Base-by-base conservation (phyloP, 2,888 invertebrate species). In the Drosophila algonquin region DNA sequence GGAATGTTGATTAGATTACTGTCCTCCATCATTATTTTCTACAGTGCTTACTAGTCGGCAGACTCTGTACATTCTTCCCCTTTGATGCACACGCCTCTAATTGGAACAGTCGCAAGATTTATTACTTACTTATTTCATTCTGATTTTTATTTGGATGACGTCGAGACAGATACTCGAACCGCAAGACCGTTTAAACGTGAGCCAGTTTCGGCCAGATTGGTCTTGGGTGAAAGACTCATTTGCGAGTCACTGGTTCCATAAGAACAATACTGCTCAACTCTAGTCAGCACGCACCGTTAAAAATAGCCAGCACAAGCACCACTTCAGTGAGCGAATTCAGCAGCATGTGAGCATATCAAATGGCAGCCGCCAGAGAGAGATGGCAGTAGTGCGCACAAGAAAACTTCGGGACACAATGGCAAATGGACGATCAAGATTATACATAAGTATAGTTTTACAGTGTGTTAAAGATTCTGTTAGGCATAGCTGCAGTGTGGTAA, bases 1-100 rank as follows among this genome's bases (percentile, higher is more conserved):
- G 21, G 27, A 16, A 45, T 45, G 1, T 14, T 44, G 68, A 65
- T 65, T 68, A 68, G 65, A 65, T 65, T 68, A 24, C n/a, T 48
- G 16, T n/a, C 40, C 40, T 40, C n/a, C 40, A 40, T 40, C 40
- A 40, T n/a, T 40, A 40, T n/a, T 14, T 40, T 40, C 2, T n/a
- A 40, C 14, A 7, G n/a, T 40, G n/a, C 7, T 7, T n/a, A n/a
- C 7, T 14, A 40, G 40, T 14, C 6, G 7, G 14, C 40, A n/a
- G n/a, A 40, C 14, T 2, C 40, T 40, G 40, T 14, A 14, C 14
- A 40, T 14, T 40, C 6, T 14, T 40, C 3, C 3, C 4, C 35
- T 12, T 35, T 35, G 0, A 14, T 40, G 40, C 40, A 40, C 40
- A 40, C n/a, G 40, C 40, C 69, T 40, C 12, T 24, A 16, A 64